Base-by-base conservation (phyloP, 2,888 invertebrate genomes). In the Crioceris asparagi region DNA sequence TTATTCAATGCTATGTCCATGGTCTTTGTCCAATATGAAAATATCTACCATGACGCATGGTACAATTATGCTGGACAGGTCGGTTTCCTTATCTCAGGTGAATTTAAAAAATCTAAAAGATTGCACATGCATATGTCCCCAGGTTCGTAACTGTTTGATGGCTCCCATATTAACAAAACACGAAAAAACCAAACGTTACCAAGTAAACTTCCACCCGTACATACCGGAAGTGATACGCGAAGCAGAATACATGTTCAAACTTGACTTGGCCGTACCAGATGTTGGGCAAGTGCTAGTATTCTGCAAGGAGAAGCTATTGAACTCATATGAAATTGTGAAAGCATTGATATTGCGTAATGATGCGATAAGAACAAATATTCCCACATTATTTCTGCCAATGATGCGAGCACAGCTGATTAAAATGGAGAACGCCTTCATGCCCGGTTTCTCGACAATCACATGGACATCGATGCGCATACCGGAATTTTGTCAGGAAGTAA, bases 1-100 rank as follows among this genome's bases (percentile, higher is more conserved):
- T 68, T 82, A 35, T 88, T 79, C 56, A 90, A 90, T 55, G 79
- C 81, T 2, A 69, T 90, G 62, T 73, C 79, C 18, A 77, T 77
- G 40, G 84, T 87, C 3, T 78, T 90, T 43, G 72, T 83, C 11
- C 84, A 87, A 55, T 90, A 81, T 54, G 88, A 90, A 62, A 71
- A 83, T 52, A 77, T 86, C 40, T 83, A 85, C 59, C 86, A 90
- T 54, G 72, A 74, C 47, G 83, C 84, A 1, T 88, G 88, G 88
- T 75, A 68, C 43, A 75, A 80, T 54, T 79, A 82, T 57, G 76
- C 80, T 16, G 77, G 78, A 35, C 76, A 83, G 65, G 80, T 83
- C 56, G 23, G 27, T 4, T 12, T 3, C 11, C 6, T 27, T 25
- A 4, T 25, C 12, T 25, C 25, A 6, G 25, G 6, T 11, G 3